Evolutionary conservation across 2,797 vertebrate genomes (phyloP).

Genomic region (Yasuhikotakia modesta): DNA sequence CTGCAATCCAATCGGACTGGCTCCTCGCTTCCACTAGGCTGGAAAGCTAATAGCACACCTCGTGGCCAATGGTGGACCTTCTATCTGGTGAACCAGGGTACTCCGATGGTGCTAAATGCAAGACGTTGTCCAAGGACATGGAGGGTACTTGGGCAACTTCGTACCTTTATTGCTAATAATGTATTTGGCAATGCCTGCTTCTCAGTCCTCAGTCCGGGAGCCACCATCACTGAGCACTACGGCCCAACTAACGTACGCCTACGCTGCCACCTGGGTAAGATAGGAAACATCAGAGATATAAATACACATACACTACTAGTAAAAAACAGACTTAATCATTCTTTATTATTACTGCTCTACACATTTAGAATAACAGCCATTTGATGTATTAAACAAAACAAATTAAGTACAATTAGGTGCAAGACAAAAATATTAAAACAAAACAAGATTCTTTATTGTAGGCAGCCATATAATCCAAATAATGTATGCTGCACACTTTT

Average conservation of each 20-base stretch:
- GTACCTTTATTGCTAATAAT: constrained; percentile 97
- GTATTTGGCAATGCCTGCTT: constrained; percentile 97
- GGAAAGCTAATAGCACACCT: constrained; percentile 91
- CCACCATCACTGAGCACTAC: constrained; percentile 91
- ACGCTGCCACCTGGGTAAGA: constrained; percentile 94
- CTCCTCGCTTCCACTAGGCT: constrained; percentile 83
- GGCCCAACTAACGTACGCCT: constrained; percentile 96
- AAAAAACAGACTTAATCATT: neutral
- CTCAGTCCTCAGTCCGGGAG: constrained; percentile 91
- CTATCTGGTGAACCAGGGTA: constrained; percentile 94
- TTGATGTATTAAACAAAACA: neutral
- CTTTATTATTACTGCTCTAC: neutral
- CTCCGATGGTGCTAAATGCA: constrained; percentile 90
- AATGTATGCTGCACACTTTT: neutral
- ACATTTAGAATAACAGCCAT: neutral
- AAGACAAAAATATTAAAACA: too few species aligned
- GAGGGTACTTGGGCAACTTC: constrained; percentile 92
- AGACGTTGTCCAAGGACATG: constrained; percentile 93
- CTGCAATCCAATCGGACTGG: constrained; percentile 82
- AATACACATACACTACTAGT: constrained; percentile 14
- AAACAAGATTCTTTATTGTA: too few species aligned
- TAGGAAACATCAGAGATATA: neutral
- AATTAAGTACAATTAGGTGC: neutral
- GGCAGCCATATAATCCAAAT: too few species aligned
- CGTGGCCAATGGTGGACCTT: constrained; percentile 96